These are phyloP conservation scores for Anguilla japonica DNA, from an alignment of 2,113 vertebrate genomes.

Conservation along the genomic window DNA sequence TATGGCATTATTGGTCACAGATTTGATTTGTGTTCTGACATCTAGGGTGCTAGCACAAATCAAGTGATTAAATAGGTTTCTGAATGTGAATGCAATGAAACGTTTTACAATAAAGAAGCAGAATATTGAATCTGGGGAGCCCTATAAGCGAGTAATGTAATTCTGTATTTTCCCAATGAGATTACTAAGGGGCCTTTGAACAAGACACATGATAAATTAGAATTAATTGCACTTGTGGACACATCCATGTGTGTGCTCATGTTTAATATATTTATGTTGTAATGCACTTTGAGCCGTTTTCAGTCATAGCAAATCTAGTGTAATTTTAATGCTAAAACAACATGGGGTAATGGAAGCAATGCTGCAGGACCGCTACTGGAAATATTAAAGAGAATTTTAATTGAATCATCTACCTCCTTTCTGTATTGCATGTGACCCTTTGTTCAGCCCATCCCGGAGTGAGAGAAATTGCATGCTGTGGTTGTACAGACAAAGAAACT, in stretches of 20 bases:
- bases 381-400: slow-evolving; percentile 29
- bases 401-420: slow-evolving; percentile 20
- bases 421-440: slow-evolving; percentile 1
- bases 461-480: neutral
- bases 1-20: slow-evolving; percentile 23
- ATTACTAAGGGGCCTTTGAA: slow-evolving; percentile 45
- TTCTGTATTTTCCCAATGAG: slow-evolving; percentile 42
- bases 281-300: slow-evolving; percentile 42
- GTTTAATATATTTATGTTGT: slow-evolving; percentile 47
- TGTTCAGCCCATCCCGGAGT: neutral
- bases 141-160: slow-evolving; percentile 39
- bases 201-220: slow-evolving; percentile 52
- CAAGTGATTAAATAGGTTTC: slow-evolving; percentile 25
- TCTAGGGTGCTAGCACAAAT: slow-evolving; percentile 9
- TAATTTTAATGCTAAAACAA: slow-evolving; percentile 43
- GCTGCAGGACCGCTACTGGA: neutral
- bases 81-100: slow-evolving; percentile 36
- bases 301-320: slow-evolving; percentile 37
- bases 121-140: slow-evolving; percentile 30
- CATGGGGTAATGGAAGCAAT: slow-evolving; percentile 30
- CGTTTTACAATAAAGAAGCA: slow-evolving; percentile 38
- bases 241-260: slow-evolving; percentile 45
- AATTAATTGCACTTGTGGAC: slow-evolving; percentile 51
- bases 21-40: slow-evolving; percentile 29
- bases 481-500: neutral